phyloP scores from a whole-genome alignment of 2,113 vertebrate genomes.

The Herpailurus yagouaroundi region DNA sequence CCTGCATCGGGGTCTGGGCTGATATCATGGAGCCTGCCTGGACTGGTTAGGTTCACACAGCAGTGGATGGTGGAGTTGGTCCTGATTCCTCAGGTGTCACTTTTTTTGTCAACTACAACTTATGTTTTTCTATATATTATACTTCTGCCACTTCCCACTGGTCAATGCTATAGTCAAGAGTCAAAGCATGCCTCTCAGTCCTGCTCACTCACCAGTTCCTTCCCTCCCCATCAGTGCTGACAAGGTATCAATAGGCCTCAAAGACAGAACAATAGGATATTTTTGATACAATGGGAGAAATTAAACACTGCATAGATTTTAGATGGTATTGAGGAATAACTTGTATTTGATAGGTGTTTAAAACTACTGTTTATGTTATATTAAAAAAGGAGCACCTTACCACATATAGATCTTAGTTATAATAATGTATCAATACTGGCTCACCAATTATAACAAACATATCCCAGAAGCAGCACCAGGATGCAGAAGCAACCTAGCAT shows the following conservation, averaged over 20 bases:
- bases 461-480: neutral
- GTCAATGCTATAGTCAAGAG: neutral
- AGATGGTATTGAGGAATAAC: neutral
- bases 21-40: no score
- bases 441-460: neutral
- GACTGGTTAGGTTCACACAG: neutral
- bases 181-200: neutral
- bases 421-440: neutral
- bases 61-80: neutral
- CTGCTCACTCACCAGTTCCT: neutral
- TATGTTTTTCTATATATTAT: neutral
- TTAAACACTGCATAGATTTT: neutral
- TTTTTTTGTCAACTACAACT: neutral
- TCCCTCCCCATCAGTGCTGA: neutral
- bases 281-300: neutral
- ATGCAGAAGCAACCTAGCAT: neutral
- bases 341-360: neutral
- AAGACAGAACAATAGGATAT: conserved; percentile 1
- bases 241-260: neutral
- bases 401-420: neutral
- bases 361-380: neutral
- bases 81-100: neutral
- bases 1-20: no score
- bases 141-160: neutral
- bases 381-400: neutral